These are phyloP conservation scores for Altica lythri DNA, from an alignment of 2,888 invertebrate species.

Conservation along the genomic window DNA sequence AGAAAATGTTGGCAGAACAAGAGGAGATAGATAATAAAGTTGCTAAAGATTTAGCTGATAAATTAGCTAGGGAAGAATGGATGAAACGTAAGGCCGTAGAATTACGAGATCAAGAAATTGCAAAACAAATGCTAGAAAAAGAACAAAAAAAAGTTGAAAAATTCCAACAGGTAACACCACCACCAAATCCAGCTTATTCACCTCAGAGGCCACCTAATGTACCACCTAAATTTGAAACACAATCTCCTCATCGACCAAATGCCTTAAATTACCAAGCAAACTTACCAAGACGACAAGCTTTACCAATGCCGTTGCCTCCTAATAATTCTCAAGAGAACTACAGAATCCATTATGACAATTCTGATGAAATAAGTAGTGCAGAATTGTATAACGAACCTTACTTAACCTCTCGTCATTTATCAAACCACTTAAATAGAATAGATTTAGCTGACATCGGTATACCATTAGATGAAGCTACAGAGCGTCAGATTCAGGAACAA, in stretches of 20 bases:
- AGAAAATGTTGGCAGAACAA: conserved; percentile 67
- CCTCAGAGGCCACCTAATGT: conserved; percentile 43
- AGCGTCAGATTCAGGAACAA: conserved; percentile 69
- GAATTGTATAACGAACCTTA: conserved; percentile 54
- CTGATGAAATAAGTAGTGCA: conserved; percentile 36
- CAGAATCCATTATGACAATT: conserved; percentile 40
- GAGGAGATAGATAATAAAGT: conserved; percentile 70
- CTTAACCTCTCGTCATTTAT: conserved; percentile 34
- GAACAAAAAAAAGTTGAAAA: conserved; percentile 42
- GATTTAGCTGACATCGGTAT: conserved; percentile 57
- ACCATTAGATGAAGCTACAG: conserved; percentile 60
- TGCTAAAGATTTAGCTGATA: conserved; percentile 70
- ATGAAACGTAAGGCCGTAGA: conserved; percentile 61
- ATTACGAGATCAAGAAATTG: conserved; percentile 61
- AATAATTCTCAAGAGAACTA: conserved; percentile 41
- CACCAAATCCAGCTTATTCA: conserved; percentile 30
- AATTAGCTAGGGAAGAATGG: conserved; percentile 64
- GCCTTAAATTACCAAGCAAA: conserved; percentile 47
- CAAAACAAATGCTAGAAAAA: conserved; percentile 60
- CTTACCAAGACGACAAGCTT: conserved; percentile 50
- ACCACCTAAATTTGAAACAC: conserved; percentile 38
- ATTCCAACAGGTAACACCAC: conserved; percentile 30
- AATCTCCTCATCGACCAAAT: conserved; percentile 47
- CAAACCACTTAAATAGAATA: conserved; percentile 50
- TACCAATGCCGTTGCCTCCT: conserved; percentile 53